Base-by-base conservation (phyloP, 2,888 invertebrate species). In the Lobophora halterata region DNA sequence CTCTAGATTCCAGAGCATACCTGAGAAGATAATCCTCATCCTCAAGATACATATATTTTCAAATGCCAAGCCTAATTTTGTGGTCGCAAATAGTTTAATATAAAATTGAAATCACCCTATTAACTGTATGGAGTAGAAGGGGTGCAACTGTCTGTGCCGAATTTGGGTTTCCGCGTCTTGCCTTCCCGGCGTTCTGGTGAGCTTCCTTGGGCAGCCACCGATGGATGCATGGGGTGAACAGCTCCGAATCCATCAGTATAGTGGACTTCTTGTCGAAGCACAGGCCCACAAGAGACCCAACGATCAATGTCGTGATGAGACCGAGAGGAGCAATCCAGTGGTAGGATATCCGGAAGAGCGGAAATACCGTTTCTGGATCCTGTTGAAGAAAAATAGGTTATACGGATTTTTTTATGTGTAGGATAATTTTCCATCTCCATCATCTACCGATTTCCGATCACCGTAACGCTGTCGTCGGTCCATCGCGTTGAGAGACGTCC, bases 321-420 rank as follows among this genome's bases (percentile, higher is more conserved):
- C 95, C 95, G 30, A 94, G 82, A 0, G 93, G 92, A 19, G 94
- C 92, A 40, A 95, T 92, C 95, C 95, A 95, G 67, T 94, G 91
- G 71, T 94, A 95, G 0, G 95, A 95, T 24, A 95, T 62, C 5
- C 93, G 91, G 77, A 94, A 95, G 6, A 95, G 67, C 0, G 93
- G 93, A 69, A 94, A 95, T 26, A 93, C 87, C 17, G 71, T 61
- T 52, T 74, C 71, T 2, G 88, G 80, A 32, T 82, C 77, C 74
- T 88, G 75, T 16, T 1, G 25, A 0, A 7, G n/a, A 5, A 10
- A 2, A 33, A n/a, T n/a, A n/a, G n/a, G n/a, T n/a, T n/a, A n/a
- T n/a, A n/a, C n/a, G n/a, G n/a, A n/a, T n/a, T n/a, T n/a, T n/a
- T n/a, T n/a, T n/a, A n/a, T n/a, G n/a, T n/a, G n/a, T n/a, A n/a